Evolutionary conservation across 1,140 invertebrate species (phyloP), one percentile per base, ranked within the genome.

Genomic region (Cephus cinctus): DNA sequence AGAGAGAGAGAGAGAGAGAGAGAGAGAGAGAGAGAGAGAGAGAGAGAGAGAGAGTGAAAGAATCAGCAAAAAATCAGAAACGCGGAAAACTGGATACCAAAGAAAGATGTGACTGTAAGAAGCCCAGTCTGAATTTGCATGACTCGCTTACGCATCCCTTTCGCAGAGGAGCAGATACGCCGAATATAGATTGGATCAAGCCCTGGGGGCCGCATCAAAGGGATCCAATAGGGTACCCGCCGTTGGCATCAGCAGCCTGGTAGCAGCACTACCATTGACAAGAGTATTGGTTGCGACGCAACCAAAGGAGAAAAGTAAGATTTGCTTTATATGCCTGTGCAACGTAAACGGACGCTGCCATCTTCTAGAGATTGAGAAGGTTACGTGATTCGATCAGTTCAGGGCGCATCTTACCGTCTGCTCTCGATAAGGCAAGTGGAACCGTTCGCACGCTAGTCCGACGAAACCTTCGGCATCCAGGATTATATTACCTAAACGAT

Each of bases 1-100:
- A 9, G 5, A 32, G 14, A 15, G 21, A 23, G 27, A n/a, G n/a
- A n/a, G n/a, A n/a, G n/a, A n/a, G n/a, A n/a, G n/a, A n/a, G n/a
- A n/a, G n/a, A n/a, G n/a, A n/a, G n/a, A n/a, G n/a, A n/a, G n/a
- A 27, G 25, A n/a, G 25, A 6, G 25, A n/a, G 6, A n/a, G n/a
- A 27, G 25, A 27, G 25, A n/a, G 25, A n/a, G 6, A 27, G 25
- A n/a, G 25, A n/a, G 25, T 27, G 25, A n/a, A 27, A 27, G 25
- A 27, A n/a, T 8, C 25, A n/a, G 6, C 25, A 27, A 27, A 27
- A n/a, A 27, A 22, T 39, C 19, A 22, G 2, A 11, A 27, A 21
- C 15, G 43, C 21, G 19, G 22, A 32, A 47, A 47, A 47, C 23
- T 30, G 45, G 45, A 47, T 47, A 40, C 23, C 36, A 22, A 47